Base-by-base conservation (phyloP, 2,797 vertebrate genomes). In the Austrolebias charrua region DNA sequence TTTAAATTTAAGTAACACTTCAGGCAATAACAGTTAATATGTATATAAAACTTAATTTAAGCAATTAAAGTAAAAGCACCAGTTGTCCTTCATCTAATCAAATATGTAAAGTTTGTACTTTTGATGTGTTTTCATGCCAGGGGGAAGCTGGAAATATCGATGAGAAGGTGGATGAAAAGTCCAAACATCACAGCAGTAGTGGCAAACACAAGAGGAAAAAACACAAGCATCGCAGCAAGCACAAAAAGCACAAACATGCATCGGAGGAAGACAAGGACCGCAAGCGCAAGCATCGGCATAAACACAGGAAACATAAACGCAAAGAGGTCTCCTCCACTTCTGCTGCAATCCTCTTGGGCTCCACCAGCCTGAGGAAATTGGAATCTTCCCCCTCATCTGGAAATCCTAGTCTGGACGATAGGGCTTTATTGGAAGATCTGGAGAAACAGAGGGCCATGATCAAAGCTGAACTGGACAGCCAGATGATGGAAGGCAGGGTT, bases 401-500 rank as follows among this genome's bases (percentile, higher is more conserved):
- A 38, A 91, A 85, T 90, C 95, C 93, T 75, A 96, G 92, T 88
- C 93, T 91, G 93, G 92, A 99, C 66, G 97, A 98, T 86, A 89
- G 95, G 84, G 96, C 97, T 63, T 83, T 98, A 82, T 88, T 99
- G 75, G 98, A 99, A 92, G 98, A 99, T 77, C 89, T 99, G 80
- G 98, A 99, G 82, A 99, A 99, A 78, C 97, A 98, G 92, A 93
- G 98, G 90, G 98, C 97, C 16, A 88, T 99, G 89, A 95, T 99
- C 79, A 98, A 99, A 94, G 98, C 97, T 45, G 98, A 99, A 90
- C 94, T 99, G 83, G 98, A 99, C 90, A 98, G 96, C 7, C 97
- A 99, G 82, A 85, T 99, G 76, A 98, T 98, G 95, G 93, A 94
- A 73, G 92, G 92, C 0, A 94, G 93, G 80, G 92, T 94, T 64